Evolutionary conservation across 2,888 invertebrate genomes (phyloP).

Genomic region (Lithophane socia): DNA sequence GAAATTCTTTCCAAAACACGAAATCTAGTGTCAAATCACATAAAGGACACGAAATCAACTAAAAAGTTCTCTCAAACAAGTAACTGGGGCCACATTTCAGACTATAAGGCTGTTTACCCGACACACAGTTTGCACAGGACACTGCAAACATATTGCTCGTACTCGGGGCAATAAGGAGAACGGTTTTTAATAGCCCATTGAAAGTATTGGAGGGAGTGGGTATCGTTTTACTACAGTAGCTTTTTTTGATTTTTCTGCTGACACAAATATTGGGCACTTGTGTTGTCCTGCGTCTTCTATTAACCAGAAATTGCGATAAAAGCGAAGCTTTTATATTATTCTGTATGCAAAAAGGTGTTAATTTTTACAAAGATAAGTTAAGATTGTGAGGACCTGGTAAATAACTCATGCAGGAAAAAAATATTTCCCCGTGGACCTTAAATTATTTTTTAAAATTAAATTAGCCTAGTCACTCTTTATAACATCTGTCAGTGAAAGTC

Average conservation of each 20-base stretch:
- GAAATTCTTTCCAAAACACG: background rate
- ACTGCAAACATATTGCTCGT: constrained; percentile 71
- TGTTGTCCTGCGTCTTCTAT: background rate
- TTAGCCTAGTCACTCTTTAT: too few species aligned
- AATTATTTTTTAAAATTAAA: too few species aligned
- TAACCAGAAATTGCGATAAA: background rate
- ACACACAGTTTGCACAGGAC: constrained; percentile 73
- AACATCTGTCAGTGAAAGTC: too few species aligned
- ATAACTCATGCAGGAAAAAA: too few species aligned
- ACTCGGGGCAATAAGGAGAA: constrained; percentile 57
- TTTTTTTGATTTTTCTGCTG: background rate
- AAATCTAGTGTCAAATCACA: background rate
- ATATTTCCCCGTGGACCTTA: too few species aligned
- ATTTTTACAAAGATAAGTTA: too few species aligned
- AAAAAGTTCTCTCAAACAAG: constrained; percentile 52
- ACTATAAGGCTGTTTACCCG: constrained; percentile 69
- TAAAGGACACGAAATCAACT: constrained; percentile 7
- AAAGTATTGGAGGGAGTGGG: constrained; percentile 28
- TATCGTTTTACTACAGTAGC: constrained; percentile 28
- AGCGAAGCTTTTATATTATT: background rate
- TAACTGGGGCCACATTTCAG: constrained; percentile 62
- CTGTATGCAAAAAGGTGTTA: background rate
- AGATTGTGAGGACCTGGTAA: too few species aligned
- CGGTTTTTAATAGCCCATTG: constrained; percentile 57
- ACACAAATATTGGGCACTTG: background rate